A percentile compares a stretch with the other conserved stretches of the same genome.
Evolutionary conservation across 2,797 vertebrate species (phyloP).

Genomic region (Aulostomus chinensis): DNA sequence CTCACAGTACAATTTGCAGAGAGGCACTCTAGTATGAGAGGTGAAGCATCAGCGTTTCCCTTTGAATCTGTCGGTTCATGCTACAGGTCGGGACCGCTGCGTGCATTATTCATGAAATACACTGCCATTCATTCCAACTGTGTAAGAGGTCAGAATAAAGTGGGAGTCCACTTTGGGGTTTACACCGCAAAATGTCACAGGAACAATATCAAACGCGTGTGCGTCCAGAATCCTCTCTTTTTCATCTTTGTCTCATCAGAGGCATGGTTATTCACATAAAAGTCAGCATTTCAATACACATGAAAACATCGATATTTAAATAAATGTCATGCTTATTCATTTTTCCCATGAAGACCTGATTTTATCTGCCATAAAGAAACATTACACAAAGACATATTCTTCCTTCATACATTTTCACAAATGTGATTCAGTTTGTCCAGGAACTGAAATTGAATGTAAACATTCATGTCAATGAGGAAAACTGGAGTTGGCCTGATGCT

Average conservation of each 20-base stretch:
- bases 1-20: no score
- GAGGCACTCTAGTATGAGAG: no score
- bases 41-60: background rate
- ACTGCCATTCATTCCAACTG: no score
- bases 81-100: background rate
- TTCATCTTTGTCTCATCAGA: background rate
- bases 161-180: constrained; percentile 35
- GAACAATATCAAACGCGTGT: no score
- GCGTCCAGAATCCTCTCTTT: constrained; percentile 4
- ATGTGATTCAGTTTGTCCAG: no score
- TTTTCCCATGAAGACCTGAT: no score
- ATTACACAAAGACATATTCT: no score
- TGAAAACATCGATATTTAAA: background rate
- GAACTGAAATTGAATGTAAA: constrained; percentile 6
- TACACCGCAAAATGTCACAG: constrained; percentile 14
- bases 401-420: no score
- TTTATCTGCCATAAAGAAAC: constrained; percentile 1
- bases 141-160: constrained; percentile 2
- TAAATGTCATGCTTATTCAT: constrained; percentile 6
- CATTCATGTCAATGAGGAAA: constrained; percentile 5
- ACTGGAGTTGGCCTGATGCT: no score
- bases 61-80: background rate
- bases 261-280: no score
- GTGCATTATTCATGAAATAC: no score
- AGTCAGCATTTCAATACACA: background rate